Conservation (phyloP, 2,797 vertebrate species). For the Gymnoscopelus microlampas region DNA sequence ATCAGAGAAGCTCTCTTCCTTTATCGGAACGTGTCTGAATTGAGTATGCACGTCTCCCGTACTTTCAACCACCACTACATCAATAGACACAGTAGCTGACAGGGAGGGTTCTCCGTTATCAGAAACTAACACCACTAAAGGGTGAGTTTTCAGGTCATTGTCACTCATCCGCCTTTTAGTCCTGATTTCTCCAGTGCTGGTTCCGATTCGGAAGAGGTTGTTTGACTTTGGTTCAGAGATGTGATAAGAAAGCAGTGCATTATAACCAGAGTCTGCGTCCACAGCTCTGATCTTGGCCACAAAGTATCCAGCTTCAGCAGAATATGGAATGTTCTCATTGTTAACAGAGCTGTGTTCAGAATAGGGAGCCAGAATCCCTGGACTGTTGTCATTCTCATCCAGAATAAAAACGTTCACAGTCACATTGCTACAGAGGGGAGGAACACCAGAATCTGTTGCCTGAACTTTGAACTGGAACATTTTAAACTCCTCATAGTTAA, state of each 20-base stretch:
- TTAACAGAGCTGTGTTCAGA: too few species aligned
- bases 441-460: conserved; percentile 66
- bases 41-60: conserved; percentile 51
- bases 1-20: conserved; percentile 62
- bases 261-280: conserved; percentile 70
- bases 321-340: too few species aligned
- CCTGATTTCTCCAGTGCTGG: too few species aligned
- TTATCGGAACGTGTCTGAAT: conserved; percentile 56
- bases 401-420: conserved; percentile 30
- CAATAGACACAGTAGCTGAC: too few species aligned
- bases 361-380: not conserved
- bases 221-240: conserved; percentile 65
- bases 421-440: conserved; percentile 75
- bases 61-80: conserved; percentile 42
- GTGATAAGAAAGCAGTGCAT: conserved; percentile 70
- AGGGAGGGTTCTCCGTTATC: too few species aligned
- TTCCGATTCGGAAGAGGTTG: conserved; percentile 33
- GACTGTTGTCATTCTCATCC: conserved; percentile 65
- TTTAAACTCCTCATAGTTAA: conserved; percentile 54
- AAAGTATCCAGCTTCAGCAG: too few species aligned
- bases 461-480: conserved; percentile 50
- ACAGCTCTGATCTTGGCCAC: too few species aligned
- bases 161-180: too few species aligned
- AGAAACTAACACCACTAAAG: too few species aligned
- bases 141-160: too few species aligned